These are phyloP conservation scores for Pseudomyrmex gracilis DNA, from an alignment of 1,140 invertebrate species.

Conservation along the genomic window DNA sequence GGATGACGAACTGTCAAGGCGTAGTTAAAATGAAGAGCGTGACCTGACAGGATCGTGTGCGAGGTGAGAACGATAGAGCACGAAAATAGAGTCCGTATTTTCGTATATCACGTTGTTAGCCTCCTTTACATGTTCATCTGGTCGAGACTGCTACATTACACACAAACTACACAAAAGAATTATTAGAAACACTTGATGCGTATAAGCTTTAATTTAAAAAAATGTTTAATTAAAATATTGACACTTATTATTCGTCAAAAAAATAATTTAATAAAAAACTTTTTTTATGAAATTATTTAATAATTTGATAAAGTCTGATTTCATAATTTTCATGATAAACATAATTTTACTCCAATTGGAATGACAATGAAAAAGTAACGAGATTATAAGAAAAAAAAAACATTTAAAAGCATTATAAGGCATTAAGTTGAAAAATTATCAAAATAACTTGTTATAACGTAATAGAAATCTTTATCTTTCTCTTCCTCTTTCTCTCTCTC, in stretches of 20 bases:
- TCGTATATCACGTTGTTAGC: constrained; percentile 51
- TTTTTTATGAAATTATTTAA: not conserved
- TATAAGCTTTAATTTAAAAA: not conserved
- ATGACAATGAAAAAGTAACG: not conserved
- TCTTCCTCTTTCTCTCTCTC: not conserved
- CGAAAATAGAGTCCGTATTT: constrained; percentile 80
- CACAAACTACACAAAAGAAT: constrained; percentile 27
- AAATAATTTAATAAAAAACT: not conserved
- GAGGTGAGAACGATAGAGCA: constrained; percentile 79
- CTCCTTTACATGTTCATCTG: constrained; percentile 37
- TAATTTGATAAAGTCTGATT: not conserved
- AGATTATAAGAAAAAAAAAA: not conserved
- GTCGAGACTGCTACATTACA: constrained; percentile 5
- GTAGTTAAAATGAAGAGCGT: constrained; percentile 78
- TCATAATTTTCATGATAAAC: not conserved
- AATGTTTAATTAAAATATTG: constrained; percentile 6
- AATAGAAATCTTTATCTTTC: too few species aligned
- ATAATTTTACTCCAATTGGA: not conserved
- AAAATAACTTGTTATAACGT: constrained; percentile 70
- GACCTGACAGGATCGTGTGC: constrained; percentile 81
- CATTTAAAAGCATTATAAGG: constrained; percentile 21
- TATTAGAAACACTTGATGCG: not conserved
- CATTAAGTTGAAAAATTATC: constrained; percentile 21
- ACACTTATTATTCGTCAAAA: not conserved
- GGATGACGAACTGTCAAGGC: constrained; percentile 83